Percentiles rank a stretch among this genome's conserved stretches.
phyloP scores from a whole-genome alignment of 2,113 vertebrate genomes.

The Triplophysa siluroides region DNA sequence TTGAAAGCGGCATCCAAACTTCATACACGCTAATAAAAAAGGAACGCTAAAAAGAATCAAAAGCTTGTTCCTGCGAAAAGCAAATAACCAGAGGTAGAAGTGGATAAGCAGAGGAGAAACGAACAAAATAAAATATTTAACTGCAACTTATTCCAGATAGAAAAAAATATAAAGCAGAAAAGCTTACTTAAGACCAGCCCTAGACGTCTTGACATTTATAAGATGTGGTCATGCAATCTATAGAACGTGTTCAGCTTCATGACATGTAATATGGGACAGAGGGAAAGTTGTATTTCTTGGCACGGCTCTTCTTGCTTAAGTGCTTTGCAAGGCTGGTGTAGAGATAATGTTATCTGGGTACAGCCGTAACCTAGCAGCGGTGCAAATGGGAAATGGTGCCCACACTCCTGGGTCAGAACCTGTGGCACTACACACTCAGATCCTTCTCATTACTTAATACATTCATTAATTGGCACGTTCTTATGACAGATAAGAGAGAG shows the following conservation, averaged over 20 bases:
- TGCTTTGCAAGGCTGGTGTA: conserved; percentile 27
- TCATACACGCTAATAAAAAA: not conserved
- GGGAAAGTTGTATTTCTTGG: conserved; percentile 44
- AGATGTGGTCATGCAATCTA: conserved; percentile 8
- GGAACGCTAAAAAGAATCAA: conserved; percentile 9
- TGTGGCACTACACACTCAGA: conserved; percentile 33
- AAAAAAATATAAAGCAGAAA: conserved; percentile 42
- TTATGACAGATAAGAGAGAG: conserved; percentile 30
- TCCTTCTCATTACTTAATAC: conserved; percentile 46
- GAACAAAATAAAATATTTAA: conserved; percentile 28
- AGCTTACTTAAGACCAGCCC: conserved; percentile 61
- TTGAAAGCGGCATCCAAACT: conserved; percentile 7
- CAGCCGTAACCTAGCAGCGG: conserved; percentile 25
- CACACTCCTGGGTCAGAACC: conserved; percentile 25
- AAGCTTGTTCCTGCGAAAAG: conserved; percentile 23
- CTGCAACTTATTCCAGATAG: conserved; percentile 40
- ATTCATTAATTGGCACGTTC: conserved; percentile 56
- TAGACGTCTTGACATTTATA: conserved; percentile 42
- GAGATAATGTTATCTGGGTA: conserved; percentile 17
- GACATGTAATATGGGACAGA: conserved; percentile 22
- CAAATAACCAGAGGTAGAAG: conserved; percentile 9
- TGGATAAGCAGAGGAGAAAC: not conserved
- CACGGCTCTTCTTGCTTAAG: conserved; percentile 38
- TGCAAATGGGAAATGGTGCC: conserved; percentile 26
- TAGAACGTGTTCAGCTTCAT: conserved; percentile 28